phyloP scores from a whole-genome alignment of 2,113 vertebrate genomes.

The Coracopsis vasa region DNA sequence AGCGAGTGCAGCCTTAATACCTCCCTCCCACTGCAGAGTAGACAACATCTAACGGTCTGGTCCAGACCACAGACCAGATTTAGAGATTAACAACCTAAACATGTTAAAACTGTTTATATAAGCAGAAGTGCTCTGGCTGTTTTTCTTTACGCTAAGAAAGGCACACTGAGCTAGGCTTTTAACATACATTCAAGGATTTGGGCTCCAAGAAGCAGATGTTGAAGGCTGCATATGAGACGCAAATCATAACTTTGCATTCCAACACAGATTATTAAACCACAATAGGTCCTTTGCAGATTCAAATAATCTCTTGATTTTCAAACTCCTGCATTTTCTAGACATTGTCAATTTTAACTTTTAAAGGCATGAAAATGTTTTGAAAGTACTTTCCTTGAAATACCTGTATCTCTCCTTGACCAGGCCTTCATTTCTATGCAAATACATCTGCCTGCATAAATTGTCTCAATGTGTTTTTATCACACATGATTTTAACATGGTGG shows the following conservation, averaged over 20 bases:
- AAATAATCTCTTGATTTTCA: neutral
- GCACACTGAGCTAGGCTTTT: neutral
- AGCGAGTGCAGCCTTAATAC: accelerated
- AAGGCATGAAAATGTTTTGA: neutral
- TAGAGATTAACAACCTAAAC: neutral
- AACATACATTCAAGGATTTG: neutral
- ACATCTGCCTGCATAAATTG: neutral
- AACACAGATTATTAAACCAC: neutral
- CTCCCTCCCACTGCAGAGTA: accelerated
- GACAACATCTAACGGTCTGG: neutral
- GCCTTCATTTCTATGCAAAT: neutral
- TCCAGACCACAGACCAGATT: neutral
- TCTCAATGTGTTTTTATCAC: neutral
- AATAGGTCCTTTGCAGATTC: neutral
- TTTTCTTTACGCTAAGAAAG: neutral
- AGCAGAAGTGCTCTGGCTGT: accelerated
- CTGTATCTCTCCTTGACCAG: neutral
- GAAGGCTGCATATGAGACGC: neutral
- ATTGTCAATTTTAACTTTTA: neutral
- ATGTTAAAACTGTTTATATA: neutral
- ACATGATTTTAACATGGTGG: neutral
- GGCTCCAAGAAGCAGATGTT: neutral
- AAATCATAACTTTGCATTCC: neutral
- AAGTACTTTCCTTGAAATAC: neutral
- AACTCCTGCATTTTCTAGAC: neutral